Percentiles rank a stretch among this genome's conserved stretches.
Evolutionary conservation across 2,888 invertebrate genomes (phyloP).

Genomic region (Drosophila kambysellisi): DNA sequence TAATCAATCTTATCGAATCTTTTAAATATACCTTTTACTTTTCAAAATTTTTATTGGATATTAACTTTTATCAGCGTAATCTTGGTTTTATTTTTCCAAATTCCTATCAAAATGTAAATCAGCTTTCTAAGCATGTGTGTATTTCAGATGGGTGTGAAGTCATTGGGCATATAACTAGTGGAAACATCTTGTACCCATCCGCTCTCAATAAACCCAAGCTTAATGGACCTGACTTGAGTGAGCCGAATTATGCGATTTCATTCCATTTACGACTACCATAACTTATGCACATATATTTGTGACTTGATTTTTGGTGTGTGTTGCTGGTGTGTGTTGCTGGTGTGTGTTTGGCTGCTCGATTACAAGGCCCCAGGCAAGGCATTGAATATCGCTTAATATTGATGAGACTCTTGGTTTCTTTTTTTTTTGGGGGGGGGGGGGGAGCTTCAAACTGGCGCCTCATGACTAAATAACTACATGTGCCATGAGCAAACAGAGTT

Average conservation of each 20-base stretch:
- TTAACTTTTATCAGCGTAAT: slow-evolving; percentile 2
- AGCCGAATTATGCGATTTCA: slow-evolving; percentile 57
- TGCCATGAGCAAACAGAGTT: slow-evolving; percentile 77
- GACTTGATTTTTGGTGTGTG: slow-evolving; percentile 58
- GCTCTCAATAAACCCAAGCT: slow-evolving; percentile 23
- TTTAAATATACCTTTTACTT: neutral
- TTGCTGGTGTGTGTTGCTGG: slow-evolving; percentile 11
- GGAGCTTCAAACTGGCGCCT: slow-evolving; percentile 37
- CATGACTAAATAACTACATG: slow-evolving; percentile 56
- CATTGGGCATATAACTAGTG: slow-evolving; percentile 21
- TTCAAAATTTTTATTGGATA: neutral
- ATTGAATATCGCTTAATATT: slow-evolving; percentile 76
- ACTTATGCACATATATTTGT: slow-evolving; percentile 78
- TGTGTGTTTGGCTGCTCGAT: slow-evolving; percentile 54
- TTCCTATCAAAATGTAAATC: slow-evolving; percentile 30
- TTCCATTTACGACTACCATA: slow-evolving; percentile 70
- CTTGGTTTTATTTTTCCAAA: neutral
- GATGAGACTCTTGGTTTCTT: slow-evolving; percentile 55
- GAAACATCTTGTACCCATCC: slow-evolving; percentile 17
- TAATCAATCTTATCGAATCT: neutral
- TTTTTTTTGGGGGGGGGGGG: neutral
- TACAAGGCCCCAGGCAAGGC: slow-evolving; percentile 55
- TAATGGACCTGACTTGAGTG: slow-evolving; percentile 29
- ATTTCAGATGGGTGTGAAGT: slow-evolving; percentile 31
- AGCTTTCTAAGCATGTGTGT: slow-evolving; percentile 18